phyloP scores from a whole-genome alignment of 2,113 vertebrate species.

The Pollachius pollachius region DNA sequence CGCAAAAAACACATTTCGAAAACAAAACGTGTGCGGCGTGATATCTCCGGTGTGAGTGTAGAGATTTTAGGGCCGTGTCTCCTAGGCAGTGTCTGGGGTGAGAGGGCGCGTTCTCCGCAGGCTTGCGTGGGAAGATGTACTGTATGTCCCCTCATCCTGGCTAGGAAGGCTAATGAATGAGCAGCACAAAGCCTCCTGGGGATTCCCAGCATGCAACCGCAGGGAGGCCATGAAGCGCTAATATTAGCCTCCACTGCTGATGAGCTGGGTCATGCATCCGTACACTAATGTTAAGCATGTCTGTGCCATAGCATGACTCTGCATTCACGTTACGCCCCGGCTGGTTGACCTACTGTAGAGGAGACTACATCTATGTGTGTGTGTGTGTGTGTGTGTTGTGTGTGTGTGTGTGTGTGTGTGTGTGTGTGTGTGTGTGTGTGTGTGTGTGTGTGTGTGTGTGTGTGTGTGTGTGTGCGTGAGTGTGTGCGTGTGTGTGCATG shows the following conservation, averaged over 20 bases:
- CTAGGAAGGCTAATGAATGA: constrained; percentile 56
- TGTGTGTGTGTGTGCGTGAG: too few relatives aligned
- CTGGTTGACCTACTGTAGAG: not conserved
- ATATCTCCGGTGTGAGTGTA: constrained; percentile 18
- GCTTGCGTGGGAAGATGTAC: too few relatives aligned
- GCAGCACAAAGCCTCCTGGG: constrained; percentile 53
- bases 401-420: too few relatives aligned
- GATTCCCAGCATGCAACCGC: constrained; percentile 44
- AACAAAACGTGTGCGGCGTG: too few relatives aligned
- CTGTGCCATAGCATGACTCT: constrained; percentile 40
- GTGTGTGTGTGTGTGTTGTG: too few relatives aligned
- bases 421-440: too few relatives aligned
- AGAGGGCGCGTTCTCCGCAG: too few relatives aligned
- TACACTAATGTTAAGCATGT: constrained; percentile 27
- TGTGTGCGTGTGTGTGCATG: too few relatives aligned
- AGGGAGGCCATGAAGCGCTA: constrained; percentile 30
- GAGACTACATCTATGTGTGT: not conserved
- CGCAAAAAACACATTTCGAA: too few relatives aligned
- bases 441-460: too few relatives aligned
- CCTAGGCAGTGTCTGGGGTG: too few relatives aligned
- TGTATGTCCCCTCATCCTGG: constrained; percentile 18
- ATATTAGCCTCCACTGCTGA: constrained; percentile 50
- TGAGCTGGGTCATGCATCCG: constrained; percentile 27
- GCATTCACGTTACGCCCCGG: constrained; percentile 13
- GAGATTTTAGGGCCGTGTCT: too few relatives aligned